Evolutionary conservation across 2,797 vertebrate genomes (phyloP).

Genomic region (Gallinago stenura): DNA sequence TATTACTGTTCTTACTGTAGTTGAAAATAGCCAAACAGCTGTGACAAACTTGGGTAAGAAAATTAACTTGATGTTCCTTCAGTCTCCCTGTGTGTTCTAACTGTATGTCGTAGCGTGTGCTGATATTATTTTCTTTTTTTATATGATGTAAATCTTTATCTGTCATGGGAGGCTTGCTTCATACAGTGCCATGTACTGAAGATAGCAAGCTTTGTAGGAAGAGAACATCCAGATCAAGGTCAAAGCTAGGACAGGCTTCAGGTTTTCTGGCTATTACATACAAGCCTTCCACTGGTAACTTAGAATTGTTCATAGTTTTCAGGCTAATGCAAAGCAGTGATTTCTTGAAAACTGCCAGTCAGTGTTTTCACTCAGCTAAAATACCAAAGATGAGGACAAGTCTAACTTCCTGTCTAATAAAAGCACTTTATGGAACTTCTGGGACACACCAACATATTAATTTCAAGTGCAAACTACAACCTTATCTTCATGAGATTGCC

Average conservation of each 20-base stretch:
- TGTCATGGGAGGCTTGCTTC: neutral
- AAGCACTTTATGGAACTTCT: neutral
- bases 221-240: neutral
- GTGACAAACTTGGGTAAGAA: neutral
- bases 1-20: neutral
- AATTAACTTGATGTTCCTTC: neutral
- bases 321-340: neutral
- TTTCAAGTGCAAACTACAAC: neutral
- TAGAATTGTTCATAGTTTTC: neutral
- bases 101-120: neutral
- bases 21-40: constrained; percentile 2
- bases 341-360: neutral
- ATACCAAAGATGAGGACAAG: neutral
- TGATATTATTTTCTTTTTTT: neutral
- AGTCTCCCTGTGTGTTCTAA: neutral
- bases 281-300: neutral
- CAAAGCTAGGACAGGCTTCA: neutral
- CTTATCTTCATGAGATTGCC: neutral
- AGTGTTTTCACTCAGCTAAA: neutral
- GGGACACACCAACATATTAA: neutral
- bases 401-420: neutral
- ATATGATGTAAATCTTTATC: neutral
- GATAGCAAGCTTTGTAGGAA: neutral
- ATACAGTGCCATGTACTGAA: neutral
- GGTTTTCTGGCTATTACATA: neutral